Base-by-base conservation (phyloP, 2,797 vertebrate species). In the Etheostoma perlongum region DNA sequence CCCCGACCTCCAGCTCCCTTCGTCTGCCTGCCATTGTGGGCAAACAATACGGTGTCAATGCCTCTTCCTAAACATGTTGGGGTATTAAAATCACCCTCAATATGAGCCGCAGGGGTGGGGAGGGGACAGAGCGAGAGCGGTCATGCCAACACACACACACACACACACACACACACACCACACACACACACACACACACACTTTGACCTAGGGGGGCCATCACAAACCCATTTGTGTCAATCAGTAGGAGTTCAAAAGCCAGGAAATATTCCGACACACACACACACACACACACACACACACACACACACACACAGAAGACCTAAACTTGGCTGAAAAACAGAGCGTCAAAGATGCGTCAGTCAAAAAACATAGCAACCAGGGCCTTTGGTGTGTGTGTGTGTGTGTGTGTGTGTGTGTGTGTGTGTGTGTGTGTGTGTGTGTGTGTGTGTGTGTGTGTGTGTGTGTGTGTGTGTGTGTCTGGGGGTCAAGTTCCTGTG, bases 1-100 rank as follows among this genome's bases (percentile, higher is more conserved):
- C 75, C 68, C 85, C 58, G 75, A 90, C 90, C 90, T 90, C 81
- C 83, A 82, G 86, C 89, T 88, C 88, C 89, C 84, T 74, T 87
- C 71, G 88, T 92, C 92, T 93, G 90, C 85, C 76, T 85, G 74
- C 88, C 84, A 93, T 95, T 96, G 95, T 96, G 76, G 67, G 42
- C 67, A 69, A 91, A 95, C 94, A 96, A 95, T 94, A 73, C 74
- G 36, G 88, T 94, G 94, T 92, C 94, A 94, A 88, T 85, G 90
- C 78, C 59, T 94, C 93, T 95, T 96, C 95, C 95, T 94, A 95
- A 96, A 96, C 93, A 94, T 95, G 94, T 94, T 90, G 91, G 91
- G 90, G 90, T 88, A 91, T 93, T 93, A 94, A 93, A 93, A 93
- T 92, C 83, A 87, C 84, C 89, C 90, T 91, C 85, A 90, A 82